These are phyloP conservation scores for Conomelus anceps DNA, from an alignment of 2,888 invertebrate species.

Conservation along the genomic window DNA sequence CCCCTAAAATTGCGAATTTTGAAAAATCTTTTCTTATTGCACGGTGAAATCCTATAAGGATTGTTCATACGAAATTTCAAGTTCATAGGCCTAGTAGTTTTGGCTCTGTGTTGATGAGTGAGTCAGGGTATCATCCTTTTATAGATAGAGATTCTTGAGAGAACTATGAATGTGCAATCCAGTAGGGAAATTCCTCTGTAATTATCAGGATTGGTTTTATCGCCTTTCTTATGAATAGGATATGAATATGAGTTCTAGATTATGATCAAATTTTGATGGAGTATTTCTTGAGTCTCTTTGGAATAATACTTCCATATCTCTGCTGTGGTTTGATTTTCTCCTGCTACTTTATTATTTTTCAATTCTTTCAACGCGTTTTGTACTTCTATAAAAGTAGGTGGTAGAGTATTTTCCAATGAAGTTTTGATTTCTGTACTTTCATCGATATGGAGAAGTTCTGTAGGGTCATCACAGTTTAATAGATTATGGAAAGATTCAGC, in stretches of 20 bases:
- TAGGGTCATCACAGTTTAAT: neutral
- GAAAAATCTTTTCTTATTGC: too few relatives aligned
- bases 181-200: slow-evolving; percentile 4
- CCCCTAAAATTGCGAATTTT: too few relatives aligned
- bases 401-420: neutral
- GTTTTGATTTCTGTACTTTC: neutral
- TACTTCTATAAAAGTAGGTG: neutral
- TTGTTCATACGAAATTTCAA: too few relatives aligned
- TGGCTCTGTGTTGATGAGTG: too few relatives aligned
- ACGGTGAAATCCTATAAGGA: too few relatives aligned
- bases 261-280: neutral
- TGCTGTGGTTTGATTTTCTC: neutral
- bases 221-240: neutral
- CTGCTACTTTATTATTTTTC: too few relatives aligned
- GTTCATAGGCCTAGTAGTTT: too few relatives aligned
- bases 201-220: neutral
- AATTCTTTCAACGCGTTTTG: too few relatives aligned
- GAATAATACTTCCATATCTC: neutral
- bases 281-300: neutral
- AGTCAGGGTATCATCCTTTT: too few relatives aligned
- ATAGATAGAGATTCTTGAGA: too few relatives aligned
- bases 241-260: too few relatives aligned
- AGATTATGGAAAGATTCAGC: neutral
- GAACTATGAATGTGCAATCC: neutral
- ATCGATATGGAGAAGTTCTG: neutral